These are phyloP conservation scores for Argynnis bischoffii DNA, from an alignment of 2,888 invertebrate genomes.

Conservation along the genomic window DNA sequence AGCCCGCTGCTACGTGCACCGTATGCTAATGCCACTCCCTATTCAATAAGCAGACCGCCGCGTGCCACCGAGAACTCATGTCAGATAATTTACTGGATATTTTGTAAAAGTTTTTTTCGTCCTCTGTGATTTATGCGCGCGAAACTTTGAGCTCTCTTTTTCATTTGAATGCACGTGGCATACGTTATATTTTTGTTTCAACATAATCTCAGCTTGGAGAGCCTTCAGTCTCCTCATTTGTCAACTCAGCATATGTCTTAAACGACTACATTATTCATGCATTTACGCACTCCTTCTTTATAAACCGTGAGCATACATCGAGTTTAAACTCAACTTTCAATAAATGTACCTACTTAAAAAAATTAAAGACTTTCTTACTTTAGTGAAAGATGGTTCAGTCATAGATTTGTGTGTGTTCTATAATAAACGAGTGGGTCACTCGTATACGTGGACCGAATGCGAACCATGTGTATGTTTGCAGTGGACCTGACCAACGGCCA, in stretches of 20 bases:
- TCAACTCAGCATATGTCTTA: conserved; percentile 74
- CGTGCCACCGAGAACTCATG: conserved; percentile 81
- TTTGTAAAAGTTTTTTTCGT: conserved; percentile 82
- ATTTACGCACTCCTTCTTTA: conserved; percentile 75
- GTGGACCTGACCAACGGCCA: conserved; percentile 98
- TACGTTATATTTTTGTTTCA: conserved; percentile 79
- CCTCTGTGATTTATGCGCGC: conserved; percentile 81
- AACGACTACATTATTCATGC: conserved; percentile 78
- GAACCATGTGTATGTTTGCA: conserved; percentile 88
- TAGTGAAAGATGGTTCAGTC: conserved; percentile 72
- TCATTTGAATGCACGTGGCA: conserved; percentile 82
- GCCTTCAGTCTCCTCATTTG: conserved; percentile 70
- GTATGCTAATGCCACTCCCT: conserved; percentile 79
- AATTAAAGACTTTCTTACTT: background rate
- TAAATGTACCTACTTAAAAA: background rate
- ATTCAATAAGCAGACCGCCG: conserved; percentile 82
- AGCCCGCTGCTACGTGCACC: conserved; percentile 73
- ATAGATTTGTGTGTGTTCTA: conserved; percentile 65
- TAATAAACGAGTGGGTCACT: conserved; percentile 66
- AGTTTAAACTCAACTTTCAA: background rate
- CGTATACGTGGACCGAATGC: conserved; percentile 79
- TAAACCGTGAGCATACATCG: conserved; percentile 48
- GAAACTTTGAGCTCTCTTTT: conserved; percentile 81
- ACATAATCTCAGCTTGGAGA: conserved; percentile 71
- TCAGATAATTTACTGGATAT: conserved; percentile 83